Evolutionary conservation across 30 jellyfish, hydroid and myxozoan genomes (phyloP).

Genomic region (Aurelia aurita complex sp. Pacific): DNA sequence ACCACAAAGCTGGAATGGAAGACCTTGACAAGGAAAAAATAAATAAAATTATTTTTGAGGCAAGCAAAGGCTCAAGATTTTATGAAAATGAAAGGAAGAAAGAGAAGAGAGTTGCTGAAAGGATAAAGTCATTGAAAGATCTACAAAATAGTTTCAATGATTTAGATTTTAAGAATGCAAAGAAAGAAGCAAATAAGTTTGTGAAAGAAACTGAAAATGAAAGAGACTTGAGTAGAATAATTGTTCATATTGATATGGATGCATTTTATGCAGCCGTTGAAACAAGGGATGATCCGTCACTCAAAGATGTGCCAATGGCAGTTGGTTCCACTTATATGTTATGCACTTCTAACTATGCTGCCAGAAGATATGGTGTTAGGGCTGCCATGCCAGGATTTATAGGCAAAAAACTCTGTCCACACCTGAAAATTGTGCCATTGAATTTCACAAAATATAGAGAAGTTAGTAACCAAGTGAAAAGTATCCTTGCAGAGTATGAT

Average conservation of each 20-base stretch:
- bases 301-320: constrained; percentile 95
- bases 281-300: constrained; percentile 84
- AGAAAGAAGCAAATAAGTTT: constrained; percentile 47
- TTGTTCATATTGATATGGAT: constrained; percentile 98
- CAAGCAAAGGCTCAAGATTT: constrained; percentile 93
- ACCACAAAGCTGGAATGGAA: constrained; percentile 96
- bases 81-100: constrained; percentile 91
- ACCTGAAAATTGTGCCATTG: constrained; percentile 69
- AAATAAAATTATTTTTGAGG: constrained; percentile 82
- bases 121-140: constrained; percentile 32
- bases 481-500: constrained; percentile 77
- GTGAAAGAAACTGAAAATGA: constrained; percentile 35
- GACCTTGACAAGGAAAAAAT: constrained; percentile 91
- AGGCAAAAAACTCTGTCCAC: constrained; percentile 96
- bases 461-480: constrained; percentile 75
- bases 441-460: constrained; percentile 82
- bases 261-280: constrained; percentile 99
- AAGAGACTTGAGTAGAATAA: constrained; percentile 70
- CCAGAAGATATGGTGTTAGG: constrained; percentile 94
- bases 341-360: constrained; percentile 91
- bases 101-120: constrained; percentile 68
- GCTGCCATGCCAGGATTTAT: constrained; percentile 99
- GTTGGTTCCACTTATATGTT: constrained; percentile 93
- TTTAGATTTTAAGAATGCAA: constrained; percentile 57
- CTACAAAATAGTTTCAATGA: constrained; percentile 54